Base-by-base conservation (phyloP, 2,113 vertebrate species). In the Galeopterus variegatus region DNA sequence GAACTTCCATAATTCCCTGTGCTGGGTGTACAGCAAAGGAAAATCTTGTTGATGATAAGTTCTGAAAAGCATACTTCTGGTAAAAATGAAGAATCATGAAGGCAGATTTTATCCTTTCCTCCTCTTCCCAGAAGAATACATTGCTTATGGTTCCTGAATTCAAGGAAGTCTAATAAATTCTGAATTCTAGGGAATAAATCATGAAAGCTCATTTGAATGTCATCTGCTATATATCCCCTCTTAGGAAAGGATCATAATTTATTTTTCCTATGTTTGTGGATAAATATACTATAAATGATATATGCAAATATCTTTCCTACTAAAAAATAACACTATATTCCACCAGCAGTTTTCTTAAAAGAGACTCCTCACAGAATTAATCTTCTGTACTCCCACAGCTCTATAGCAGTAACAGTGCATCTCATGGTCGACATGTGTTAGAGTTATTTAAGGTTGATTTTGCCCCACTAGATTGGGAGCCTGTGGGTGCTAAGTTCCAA, bases 131-230 rank as follows among this genome's bases (percentile, higher is more conserved):
- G 48, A 84, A 72, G 65, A 94, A 93, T 81, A 41, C 24, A 93
- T 85, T 97, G 45, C 41, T 89, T 88, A 15, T 75, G 56, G 21
- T 88, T 96, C 52, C 50, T 65, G 28, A 92, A 86, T 73, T 54
- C 60, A 41, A 94, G 18, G 19, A 75, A 88, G 15, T 84, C 28
- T 93, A 93, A 86, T 93, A 82, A 91, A 93, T 92, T 85, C 58
- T 24, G 1, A 91, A 73, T 93, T 96, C 72, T 96, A 67, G 23
- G 84, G 33, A 93, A 45, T 64, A 56, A 84, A 31, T 81, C 12
- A 52, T 65, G 26, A 97, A 88, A 28, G 31, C 31, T 88, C 52
- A 85, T 86, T 95, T 91, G 36, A 94, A 93, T 89, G 31, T 67
- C 69, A 93, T 94, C 48, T 93, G 21, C 28, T 87, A 17, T 60